Base-by-base conservation (phyloP, 2,888 invertebrate genomes). In the Neelides folsomi region DNA sequence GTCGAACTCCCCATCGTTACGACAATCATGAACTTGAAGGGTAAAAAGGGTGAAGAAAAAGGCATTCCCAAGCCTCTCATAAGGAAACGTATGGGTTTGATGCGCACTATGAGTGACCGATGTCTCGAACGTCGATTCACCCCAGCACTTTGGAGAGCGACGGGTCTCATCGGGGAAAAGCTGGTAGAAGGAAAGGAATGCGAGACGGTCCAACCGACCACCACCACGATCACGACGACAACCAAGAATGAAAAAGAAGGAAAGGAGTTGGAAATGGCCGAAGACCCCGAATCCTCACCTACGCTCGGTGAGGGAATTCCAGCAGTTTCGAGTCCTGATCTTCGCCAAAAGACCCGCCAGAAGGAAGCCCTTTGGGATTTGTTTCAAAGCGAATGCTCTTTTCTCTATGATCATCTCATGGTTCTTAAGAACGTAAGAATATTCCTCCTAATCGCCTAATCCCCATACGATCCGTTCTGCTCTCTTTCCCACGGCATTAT, bases 381-480 rank as follows among this genome's bases (percentile, higher is more conserved):
- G 8, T 78, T 78, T 67, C 77, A 77, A 66, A 75, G 75, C 56
- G 78, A 79, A 67, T 73, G 76, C 62, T 74, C 76, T 55, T 79
- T 79, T 66, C 73, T 79, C 27, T 73, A 76, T 51, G 75, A 77
- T 56, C 78, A 79, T 66, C 70, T 79, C 27, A 76, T 79, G 73
- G 78, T 77, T 15, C 70, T 79, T 27, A 76, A 77, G 68, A 76
- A 77, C 65, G 76, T 76, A 66, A 71, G 75, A 64, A 38, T 42
- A n/a, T n/a, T n/a, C n/a, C n/a, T n/a, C n/a, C n/a, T n/a, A n/a
- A n/a, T n/a, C n/a, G n/a, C n/a, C n/a, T n/a, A 5, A 27, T 27
- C 27, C 27, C 4, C n/a, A 5, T 27, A 27, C 27, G 13, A n/a
- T n/a, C n/a, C 27, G 38, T 42, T 10, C n/a, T n/a, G n/a, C n/a